Percentiles rank a stretch among this genome's conserved stretches.
Conservation (phyloP, 2,113 vertebrate genomes). For the Rattus norvegicus region GRCr8 NC_086034.1:87888501-87889000, state of each 20-base stretch:
- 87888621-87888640: too few relatives aligned
- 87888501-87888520: neutral
- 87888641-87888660: neutral
- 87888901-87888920: neutral
- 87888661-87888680: neutral
- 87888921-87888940: neutral
- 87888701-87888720: neutral
- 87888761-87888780: neutral
- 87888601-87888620: neutral
- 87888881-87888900: neutral
- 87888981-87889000: neutral
- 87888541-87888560: neutral
- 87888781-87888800: neutral
- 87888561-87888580: neutral
- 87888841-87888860: neutral
- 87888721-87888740: neutral
- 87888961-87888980: too few relatives aligned
- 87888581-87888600: neutral
- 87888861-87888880: neutral
- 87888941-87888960: neutral
- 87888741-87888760: neutral
- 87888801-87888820: rapidly evolving
- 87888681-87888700: neutral
- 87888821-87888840: rapidly evolving
- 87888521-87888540: neutral